A percentile compares a stretch with the other conserved stretches of the same genome.
These are phyloP conservation scores for Mormyrops boulengeri DNA, from an alignment of 2,797 vertebrate species.

Conservation along the genomic window DNA sequence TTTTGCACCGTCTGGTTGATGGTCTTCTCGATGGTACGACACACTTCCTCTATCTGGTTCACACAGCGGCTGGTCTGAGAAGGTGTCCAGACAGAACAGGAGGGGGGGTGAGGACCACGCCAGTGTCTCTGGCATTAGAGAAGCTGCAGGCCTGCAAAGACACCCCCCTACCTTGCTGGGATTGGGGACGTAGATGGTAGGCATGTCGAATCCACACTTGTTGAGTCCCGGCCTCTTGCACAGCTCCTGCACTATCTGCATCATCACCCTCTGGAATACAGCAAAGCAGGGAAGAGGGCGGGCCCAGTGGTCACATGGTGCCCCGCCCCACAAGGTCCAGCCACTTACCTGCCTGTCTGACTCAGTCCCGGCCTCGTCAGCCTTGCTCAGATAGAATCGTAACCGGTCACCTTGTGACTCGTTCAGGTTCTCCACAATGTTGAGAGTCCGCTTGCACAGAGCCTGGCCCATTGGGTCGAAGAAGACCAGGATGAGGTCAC, in stretches of 20 bases:
- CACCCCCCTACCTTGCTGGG: conserved; percentile 61
- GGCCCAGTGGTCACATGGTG: background rate
- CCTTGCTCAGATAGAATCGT: conserved; percentile 76
- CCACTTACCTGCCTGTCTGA: conserved; percentile 71
- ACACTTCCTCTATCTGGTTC: conserved; percentile 76
- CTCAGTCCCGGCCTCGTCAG: conserved; percentile 74
- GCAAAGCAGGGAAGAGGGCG: background rate
- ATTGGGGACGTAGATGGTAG: conserved; percentile 74
- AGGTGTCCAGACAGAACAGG: background rate
- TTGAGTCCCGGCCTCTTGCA: conserved; percentile 78
- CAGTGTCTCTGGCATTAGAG: background rate
- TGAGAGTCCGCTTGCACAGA: conserved; percentile 76
- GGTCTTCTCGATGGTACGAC: conserved; percentile 71
- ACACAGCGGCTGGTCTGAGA: conserved; percentile 70
- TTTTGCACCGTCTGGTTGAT: conserved; percentile 79
- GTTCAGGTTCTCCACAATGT: conserved; percentile 75
- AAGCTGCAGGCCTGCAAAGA: background rate
- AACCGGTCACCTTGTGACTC: conserved; percentile 71
- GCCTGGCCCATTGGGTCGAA: conserved; percentile 85
- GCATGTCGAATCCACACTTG: conserved; percentile 85
- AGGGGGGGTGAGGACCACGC: background rate
- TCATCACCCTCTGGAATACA: conserved; percentile 70
- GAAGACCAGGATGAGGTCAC: conserved; percentile 77
- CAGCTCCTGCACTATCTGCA: conserved; percentile 82
- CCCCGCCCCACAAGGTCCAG: background rate